phyloP scores from a whole-genome alignment of 2,113 vertebrate genomes.

The Marcusenius ussheri region DNA sequence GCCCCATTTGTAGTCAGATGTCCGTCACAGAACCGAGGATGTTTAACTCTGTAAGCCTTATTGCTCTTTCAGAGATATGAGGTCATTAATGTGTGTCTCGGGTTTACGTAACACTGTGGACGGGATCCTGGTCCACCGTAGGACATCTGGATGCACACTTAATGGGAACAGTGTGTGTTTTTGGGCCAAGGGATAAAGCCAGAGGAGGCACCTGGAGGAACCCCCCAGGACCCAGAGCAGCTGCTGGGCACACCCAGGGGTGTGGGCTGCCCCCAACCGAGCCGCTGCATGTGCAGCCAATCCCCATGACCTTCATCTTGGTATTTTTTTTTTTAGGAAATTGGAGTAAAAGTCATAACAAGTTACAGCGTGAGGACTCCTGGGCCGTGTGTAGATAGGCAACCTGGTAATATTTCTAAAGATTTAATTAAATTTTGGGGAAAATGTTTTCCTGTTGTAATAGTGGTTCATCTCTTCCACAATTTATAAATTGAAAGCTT shows the following conservation, averaged over 20 bases:
- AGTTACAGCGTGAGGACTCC: constrained; percentile 31
- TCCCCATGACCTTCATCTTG: neutral
- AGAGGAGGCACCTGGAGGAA: neutral
- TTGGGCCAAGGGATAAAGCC: no score
- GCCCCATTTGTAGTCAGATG: neutral
- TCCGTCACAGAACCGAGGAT: neutral
- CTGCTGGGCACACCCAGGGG: no score
- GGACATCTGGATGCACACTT: no score
- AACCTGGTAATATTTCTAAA: neutral
- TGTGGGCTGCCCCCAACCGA: no score
- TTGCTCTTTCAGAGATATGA: neutral
- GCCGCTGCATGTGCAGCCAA: neutral
- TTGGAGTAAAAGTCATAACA: constrained; percentile 56
- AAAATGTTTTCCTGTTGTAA: neutral
- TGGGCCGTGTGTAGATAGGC: neutral
- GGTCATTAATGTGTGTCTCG: no score
- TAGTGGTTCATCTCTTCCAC: neutral
- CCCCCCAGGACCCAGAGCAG: neutral
- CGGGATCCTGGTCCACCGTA: no score
- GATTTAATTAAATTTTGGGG: neutral
- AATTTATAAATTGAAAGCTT: neutral
- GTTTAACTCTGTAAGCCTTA: no score
- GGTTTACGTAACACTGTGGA: no score
- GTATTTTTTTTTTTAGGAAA: constrained; percentile 32
- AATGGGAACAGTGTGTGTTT: no score